Evolutionary conservation across 2,113 vertebrate genomes (phyloP).

Genomic region (Xiphophorus couchianus): DNA sequence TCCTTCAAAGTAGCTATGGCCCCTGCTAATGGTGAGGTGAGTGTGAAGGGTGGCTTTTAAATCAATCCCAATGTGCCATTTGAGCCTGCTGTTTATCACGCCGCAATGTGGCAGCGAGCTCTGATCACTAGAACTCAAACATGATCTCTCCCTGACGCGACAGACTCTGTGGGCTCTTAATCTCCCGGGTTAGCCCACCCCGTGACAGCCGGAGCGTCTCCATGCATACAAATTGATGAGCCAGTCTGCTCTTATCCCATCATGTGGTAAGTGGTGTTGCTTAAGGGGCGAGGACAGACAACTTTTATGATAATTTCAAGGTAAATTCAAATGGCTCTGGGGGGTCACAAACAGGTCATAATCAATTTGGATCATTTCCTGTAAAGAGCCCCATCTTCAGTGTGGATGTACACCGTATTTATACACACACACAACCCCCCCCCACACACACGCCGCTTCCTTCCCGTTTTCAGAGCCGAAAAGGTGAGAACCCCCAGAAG

Average conservation of each 20-base stretch:
- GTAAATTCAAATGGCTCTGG: constrained; percentile 17
- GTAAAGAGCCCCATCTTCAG: constrained; percentile 5
- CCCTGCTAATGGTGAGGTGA: constrained; percentile 50
- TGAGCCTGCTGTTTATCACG: constrained; percentile 61
- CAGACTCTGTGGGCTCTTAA: constrained; percentile 65
- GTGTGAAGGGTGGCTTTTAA: constrained; percentile 59
- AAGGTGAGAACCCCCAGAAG: constrained; percentile 21
- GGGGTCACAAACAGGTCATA: constrained; percentile 37
- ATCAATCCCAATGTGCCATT: constrained; percentile 45
- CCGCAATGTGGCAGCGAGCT: constrained; percentile 55
- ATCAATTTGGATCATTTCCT: constrained; percentile 23
- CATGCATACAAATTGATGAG: constrained; percentile 65
- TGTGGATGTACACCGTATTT: background rate
- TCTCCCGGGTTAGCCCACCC: constrained; percentile 67
- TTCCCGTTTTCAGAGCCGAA: constrained; percentile 18
- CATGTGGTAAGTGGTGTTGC: constrained; percentile 51
- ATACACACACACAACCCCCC: background rate
- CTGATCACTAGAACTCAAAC: constrained; percentile 67
- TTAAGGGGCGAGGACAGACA: constrained; percentile 34
- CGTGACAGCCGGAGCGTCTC: constrained; percentile 57
- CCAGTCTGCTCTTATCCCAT: constrained; percentile 37
- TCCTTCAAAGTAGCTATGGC: constrained; percentile 40
- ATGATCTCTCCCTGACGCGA: constrained; percentile 63
- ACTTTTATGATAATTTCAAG: constrained; percentile 55
- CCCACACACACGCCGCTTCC: background rate